Evolutionary conservation across 2,113 vertebrate genomes (phyloP).

Genomic region (Bubo blakistoni): DNA sequence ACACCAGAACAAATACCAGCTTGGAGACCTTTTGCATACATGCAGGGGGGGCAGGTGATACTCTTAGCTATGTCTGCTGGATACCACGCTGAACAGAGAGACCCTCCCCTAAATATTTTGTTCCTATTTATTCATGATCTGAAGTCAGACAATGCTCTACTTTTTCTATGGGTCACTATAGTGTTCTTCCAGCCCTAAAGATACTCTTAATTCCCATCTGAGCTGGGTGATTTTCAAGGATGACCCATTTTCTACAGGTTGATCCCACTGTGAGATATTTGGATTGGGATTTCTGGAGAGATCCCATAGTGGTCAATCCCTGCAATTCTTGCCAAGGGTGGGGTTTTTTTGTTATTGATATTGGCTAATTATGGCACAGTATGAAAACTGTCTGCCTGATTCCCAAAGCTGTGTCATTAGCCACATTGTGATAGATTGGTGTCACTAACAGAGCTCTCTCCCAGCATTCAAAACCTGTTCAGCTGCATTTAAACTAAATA

Average conservation of each 20-base stretch:
- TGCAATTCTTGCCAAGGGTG: background rate
- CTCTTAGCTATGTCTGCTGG: background rate
- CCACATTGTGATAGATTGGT: constrained; percentile 44
- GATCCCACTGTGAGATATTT: background rate
- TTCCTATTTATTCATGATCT: background rate
- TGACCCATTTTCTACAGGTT: background rate
- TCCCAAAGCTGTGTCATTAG: constrained; percentile 50
- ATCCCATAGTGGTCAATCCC: background rate
- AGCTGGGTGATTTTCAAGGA: background rate
- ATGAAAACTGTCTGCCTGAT: constrained; percentile 9
- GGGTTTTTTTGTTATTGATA: constrained; percentile 7
- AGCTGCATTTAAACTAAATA: constrained; percentile 55
- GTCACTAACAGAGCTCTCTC: constrained; percentile 49
- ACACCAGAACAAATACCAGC: background rate
- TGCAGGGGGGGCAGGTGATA: background rate
- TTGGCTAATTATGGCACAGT: constrained; percentile 49
- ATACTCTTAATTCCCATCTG: background rate
- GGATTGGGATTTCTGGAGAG: background rate
- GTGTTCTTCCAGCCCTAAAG: background rate
- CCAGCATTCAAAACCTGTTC: constrained; percentile 39
- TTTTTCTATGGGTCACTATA: background rate
- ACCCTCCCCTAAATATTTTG: rapidly evolving
- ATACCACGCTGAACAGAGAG: background rate
- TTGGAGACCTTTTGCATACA: background rate
- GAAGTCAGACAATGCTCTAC: background rate